Base-by-base conservation (phyloP, 2,113 vertebrate species). In the Eleginops maclovinus region DNA sequence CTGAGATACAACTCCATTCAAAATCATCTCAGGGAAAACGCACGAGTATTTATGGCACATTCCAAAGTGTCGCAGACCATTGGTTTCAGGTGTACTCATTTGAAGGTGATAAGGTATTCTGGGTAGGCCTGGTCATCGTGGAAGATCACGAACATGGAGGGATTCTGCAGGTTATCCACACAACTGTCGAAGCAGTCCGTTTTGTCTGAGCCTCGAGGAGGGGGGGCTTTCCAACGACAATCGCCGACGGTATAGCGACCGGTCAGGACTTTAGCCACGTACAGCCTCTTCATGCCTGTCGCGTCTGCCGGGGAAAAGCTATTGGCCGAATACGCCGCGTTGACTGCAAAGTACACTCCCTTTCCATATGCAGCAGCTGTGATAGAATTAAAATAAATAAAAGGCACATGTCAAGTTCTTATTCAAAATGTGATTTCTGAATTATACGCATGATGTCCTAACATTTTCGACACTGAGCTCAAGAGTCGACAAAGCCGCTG, bases 111-210 rank as follows among this genome's bases (percentile, higher is more conserved):
- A n/a, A 93, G 90, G 80, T 95, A 94, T 54, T 93, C 89, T 50
- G 94, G 95, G 81, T 95, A 95, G 9, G 92, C 94, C 82, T 95
- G 94, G 78, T 95, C 88, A 72, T 95, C 94, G 11, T 94, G 94
- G 72, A 95, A 95, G 50, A 94, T 79, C 46, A 95, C 92, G 83
- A 94, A 95, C 83, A 95, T 95, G 40, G 0, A 8, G 28, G 95
- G 94, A 0, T 53, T 64, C 49, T 82, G 77, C 26, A 21, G 10
- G 1, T 88, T 83, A 84, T 95, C 15, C 41, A 95, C 94, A 74
- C 94, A 44, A 46, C 94, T 94, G 84, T 95, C 94, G 13, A 70
- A 95, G 68, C 80, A 63, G 59, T 94, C 91, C 2, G 77, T 75
- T 53, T 61, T 72, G 72, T 94, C 88, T 2, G 72, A 53, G 13